phyloP scores from a whole-genome alignment of 1,140 invertebrate species.

The Chionoecetes opilio region DNA sequence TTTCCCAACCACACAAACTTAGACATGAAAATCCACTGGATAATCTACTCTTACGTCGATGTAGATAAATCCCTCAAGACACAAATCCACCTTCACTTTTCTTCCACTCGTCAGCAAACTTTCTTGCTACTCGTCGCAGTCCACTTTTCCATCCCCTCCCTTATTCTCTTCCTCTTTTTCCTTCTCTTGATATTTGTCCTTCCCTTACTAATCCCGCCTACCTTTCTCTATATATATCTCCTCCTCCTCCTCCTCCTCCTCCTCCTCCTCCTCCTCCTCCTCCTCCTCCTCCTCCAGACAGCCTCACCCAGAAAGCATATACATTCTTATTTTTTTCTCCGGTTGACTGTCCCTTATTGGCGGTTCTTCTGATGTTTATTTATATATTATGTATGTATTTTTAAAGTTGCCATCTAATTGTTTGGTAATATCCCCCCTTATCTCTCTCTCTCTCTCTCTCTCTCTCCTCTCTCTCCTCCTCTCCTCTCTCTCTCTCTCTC shows the following conservation, averaged over 20 bases:
- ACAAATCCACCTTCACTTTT: neutral
- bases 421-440: too few species aligned
- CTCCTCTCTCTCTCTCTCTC: constrained; percentile 15
- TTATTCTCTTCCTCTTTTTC: neutral
- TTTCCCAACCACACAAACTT: too few species aligned
- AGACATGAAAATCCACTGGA: too few species aligned
- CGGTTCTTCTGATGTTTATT: neutral
- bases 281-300: constrained; percentile 5
- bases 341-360: neutral
- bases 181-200: neutral
- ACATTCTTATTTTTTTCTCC: neutral
- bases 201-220: neutral
- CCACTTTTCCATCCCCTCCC: neutral
- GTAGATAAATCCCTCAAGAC: neutral
- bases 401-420: neutral
- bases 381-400: too few species aligned
- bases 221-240: neutral
- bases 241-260: neutral
- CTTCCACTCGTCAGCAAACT: neutral
- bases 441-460: neutral
- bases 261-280: constrained; percentile 18
- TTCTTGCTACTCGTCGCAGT: neutral
- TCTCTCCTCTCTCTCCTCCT: neutral
- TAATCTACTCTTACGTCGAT: neutral
- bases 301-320: too few species aligned